A percentile compares a stretch with the other conserved stretches of the same genome.
Evolutionary conservation across 2,888 invertebrate genomes (phyloP).

Genomic region (Phengaris alcon): DNA sequence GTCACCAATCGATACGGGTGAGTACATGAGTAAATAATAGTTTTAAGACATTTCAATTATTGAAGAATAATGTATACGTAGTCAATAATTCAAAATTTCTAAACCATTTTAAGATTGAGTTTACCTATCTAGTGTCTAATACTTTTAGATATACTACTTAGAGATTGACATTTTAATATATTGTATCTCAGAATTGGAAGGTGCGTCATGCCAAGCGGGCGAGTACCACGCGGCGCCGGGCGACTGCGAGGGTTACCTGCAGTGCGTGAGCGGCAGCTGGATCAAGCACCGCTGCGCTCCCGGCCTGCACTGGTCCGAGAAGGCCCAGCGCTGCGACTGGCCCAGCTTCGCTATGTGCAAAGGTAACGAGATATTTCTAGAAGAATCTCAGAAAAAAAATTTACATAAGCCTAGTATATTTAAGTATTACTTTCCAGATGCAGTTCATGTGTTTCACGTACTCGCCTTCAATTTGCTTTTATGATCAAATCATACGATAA

Average conservation of each 20-base stretch:
- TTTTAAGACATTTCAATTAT: too few relatives aligned
- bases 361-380: constrained; percentile 44
- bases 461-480: too few relatives aligned
- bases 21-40: constrained; percentile 20
- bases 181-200: constrained; percentile 63
- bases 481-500: too few relatives aligned
- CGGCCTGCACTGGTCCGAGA: constrained; percentile 88
- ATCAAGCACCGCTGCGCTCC: constrained; percentile 87
- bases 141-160: too few relatives aligned
- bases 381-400: not conserved
- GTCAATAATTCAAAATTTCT: too few relatives aligned
- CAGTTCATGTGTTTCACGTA: too few relatives aligned
- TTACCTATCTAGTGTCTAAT: too few relatives aligned
- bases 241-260: constrained; percentile 87
- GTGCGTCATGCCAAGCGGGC: constrained; percentile 62
- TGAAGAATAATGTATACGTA: too few relatives aligned
- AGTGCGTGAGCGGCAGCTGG: constrained; percentile 86
- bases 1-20: constrained; percentile 43
- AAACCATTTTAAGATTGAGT: too few relatives aligned
- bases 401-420: not conserved
- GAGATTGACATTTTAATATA: too few relatives aligned
- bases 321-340: constrained; percentile 87
- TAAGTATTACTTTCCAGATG: too few relatives aligned
- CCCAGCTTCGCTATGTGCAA: constrained; percentile 85
- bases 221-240: constrained; percentile 80